Conservation (phyloP, 1,140 invertebrate species). For the Elymnias hypermnestra region DNA sequence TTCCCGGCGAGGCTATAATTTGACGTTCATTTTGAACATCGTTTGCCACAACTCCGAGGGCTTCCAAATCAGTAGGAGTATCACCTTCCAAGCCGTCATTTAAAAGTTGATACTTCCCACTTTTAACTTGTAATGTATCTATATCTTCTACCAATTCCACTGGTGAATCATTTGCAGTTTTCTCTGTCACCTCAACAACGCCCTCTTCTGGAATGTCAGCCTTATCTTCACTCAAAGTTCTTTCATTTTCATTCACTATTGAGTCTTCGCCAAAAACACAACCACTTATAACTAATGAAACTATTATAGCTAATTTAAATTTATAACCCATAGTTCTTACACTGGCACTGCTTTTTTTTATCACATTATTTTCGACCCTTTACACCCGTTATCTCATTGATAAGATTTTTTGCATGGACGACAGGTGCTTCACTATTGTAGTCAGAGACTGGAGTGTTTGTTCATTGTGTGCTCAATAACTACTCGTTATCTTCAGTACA, state of each 20-base stretch:
- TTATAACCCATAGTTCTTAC: slow-evolving; percentile 56
- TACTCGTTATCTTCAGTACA: slow-evolving; percentile 55
- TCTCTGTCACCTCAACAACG: slow-evolving; percentile 29
- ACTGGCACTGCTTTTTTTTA: slow-evolving; percentile 31
- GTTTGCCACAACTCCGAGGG: slow-evolving; percentile 36
- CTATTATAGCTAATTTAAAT: slow-evolving; percentile 47
- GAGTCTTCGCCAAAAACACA: slow-evolving; percentile 53
- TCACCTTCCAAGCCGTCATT: slow-evolving; percentile 42
- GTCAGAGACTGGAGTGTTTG: slow-evolving; percentile 47
- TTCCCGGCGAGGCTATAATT: slow-evolving; percentile 28
- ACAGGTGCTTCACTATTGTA: slow-evolving; percentile 57
- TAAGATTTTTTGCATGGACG: slow-evolving; percentile 41
- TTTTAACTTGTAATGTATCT: slow-evolving; percentile 39
- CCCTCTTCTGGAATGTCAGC: slow-evolving; percentile 19
- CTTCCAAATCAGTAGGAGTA: slow-evolving; percentile 40
- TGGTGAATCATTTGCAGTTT: slow-evolving; percentile 26
- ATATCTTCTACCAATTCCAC: slow-evolving; percentile 39
- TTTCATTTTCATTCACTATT: slow-evolving; percentile 38
- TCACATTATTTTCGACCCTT: slow-evolving; percentile 42
- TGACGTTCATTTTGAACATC: slow-evolving; percentile 51
- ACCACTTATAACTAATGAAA: slow-evolving; percentile 51
- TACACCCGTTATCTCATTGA: slow-evolving; percentile 44
- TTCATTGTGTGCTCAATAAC: slow-evolving; percentile 64
- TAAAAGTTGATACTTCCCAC: slow-evolving; percentile 51
- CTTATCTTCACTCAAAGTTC: slow-evolving; percentile 37